Evolutionary conservation across 2,113 vertebrate genomes (phyloP).

Genomic region (Perca fluviatilis): DNA sequence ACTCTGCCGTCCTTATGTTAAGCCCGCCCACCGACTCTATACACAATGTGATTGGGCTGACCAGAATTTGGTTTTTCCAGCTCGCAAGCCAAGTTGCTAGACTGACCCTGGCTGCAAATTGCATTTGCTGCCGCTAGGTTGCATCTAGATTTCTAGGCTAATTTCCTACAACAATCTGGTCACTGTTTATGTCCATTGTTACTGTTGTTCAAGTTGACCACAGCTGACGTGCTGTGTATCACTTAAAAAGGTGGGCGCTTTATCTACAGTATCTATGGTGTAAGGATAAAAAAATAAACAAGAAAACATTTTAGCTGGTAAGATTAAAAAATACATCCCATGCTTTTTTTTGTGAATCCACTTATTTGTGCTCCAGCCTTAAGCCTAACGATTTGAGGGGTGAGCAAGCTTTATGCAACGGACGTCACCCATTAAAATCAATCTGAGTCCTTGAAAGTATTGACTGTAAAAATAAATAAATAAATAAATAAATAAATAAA

Average conservation of each 20-base stretch:
- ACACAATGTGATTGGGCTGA: no score
- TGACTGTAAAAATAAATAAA: slow-evolving; percentile 37
- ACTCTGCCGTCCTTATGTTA: no score
- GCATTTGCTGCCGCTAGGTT: no score
- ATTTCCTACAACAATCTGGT: neutral
- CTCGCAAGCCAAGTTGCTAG: no score
- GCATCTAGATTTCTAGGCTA: no score
- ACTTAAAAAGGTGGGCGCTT: neutral
- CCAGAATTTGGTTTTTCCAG: no score
- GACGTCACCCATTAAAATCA: slow-evolving; percentile 41
- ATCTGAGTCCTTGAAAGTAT: slow-evolving; percentile 58
- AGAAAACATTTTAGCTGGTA: neutral
- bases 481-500: slow-evolving; percentile 20
- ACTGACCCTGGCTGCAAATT: no score
- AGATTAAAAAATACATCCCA: neutral
- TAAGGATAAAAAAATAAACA: neutral
- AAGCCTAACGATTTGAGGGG: slow-evolving; percentile 22
- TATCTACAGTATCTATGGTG: neutral
- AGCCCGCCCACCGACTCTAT: no score
- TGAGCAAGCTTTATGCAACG: slow-evolving; percentile 19
- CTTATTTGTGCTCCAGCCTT: slow-evolving; percentile 8
- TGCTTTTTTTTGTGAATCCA: slow-evolving; percentile 6
- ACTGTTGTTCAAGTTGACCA: neutral
- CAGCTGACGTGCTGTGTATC: neutral
- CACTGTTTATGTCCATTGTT: neutral